Evolutionary conservation across 2,888 invertebrate genomes (phyloP), one percentile per base, ranked within the genome.

Genomic region (Drosophila melanosoma): DNA sequence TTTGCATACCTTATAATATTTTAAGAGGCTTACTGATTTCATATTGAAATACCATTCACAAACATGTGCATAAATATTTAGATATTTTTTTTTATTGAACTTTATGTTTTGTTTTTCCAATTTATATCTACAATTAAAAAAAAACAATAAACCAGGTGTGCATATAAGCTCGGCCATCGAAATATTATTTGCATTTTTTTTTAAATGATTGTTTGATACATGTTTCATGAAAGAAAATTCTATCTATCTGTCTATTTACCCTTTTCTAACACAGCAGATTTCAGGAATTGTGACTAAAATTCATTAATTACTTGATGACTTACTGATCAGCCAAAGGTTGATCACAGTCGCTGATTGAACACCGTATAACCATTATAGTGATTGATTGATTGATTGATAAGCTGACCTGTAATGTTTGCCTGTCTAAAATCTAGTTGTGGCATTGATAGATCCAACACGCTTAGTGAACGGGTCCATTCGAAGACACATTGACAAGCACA

Each of bases 401-500:
- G 17, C 26, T 36, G 48, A 56, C 33, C 56, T 59, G 59, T 59
- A 62, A 42, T 69, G 20, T 8, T 32, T 40, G n/a, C 12, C 23
- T 26, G 12, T 26, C 15, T 15, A 20, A 45, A 23, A 45, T 23
- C n/a, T 40, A n/a, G 40, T 40, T 40, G 40, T 40, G 40, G 40
- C 40, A 40, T 40, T 40, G 40, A 40, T 40, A 40, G 40, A 40
- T 40, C 10, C 40, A 40, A n/a, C 5, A 10, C 40, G 10, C 10
- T 11, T 5, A 5, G 5, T n/a, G n/a, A 10, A n/a, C 38, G 38
- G 4, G 8, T 8, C 12, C 36, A 3, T n/a, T 10, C 23, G 48
- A 42, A 35, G 62, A 23, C 40, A 53, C 49, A 57, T 72, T 57
- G 69, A 61, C 69, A 61, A 58, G 29, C 26, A 20, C n/a, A 38